Evolutionary conservation across 2,888 invertebrate species (phyloP).

Genomic region (Philopedon plagiatum): DNA sequence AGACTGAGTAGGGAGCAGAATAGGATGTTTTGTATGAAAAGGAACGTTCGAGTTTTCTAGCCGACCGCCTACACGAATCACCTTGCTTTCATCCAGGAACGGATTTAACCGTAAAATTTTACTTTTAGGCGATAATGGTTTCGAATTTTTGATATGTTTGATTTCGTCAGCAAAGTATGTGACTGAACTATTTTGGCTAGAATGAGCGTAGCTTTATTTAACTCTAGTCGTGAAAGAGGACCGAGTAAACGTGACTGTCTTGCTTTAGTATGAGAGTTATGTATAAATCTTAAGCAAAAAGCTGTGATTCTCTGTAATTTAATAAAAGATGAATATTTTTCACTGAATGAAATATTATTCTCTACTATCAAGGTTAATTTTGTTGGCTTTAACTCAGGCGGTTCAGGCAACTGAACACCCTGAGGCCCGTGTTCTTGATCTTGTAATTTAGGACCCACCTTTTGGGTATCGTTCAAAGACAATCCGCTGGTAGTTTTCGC

Average conservation of each 20-base stretch:
- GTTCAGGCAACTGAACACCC: not conserved
- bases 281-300: conserved; percentile 24
- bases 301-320: conserved; percentile 18
- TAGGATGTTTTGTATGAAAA: conserved; percentile 40
- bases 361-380: not conserved
- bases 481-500: conserved; percentile 36
- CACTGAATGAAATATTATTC: not conserved
- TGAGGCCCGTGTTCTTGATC: conserved; percentile 21
- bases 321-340: conserved; percentile 27
- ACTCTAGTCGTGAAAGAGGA: not conserved
- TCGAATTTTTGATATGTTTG: not conserved
- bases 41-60: conserved; percentile 37
- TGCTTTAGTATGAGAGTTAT: conserved; percentile 11
- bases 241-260: not conserved
- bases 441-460: conserved; percentile 41
- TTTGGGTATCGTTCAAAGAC: conserved; percentile 41
- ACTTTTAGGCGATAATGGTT: conserved; percentile 12
- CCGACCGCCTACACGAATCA: too few species aligned
- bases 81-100: conserved; percentile 31
- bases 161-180: conserved; percentile 30
- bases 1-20: conserved; percentile 37
- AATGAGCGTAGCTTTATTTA: not conserved
- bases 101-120: conserved; percentile 35
- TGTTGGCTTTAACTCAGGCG: not conserved
- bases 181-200: conserved; percentile 28